A percentile compares a stretch with the other conserved stretches of the same genome.
Evolutionary conservation across 2,888 invertebrate genomes (phyloP).

Genomic region (Dorcus parallelipipedus): DNA sequence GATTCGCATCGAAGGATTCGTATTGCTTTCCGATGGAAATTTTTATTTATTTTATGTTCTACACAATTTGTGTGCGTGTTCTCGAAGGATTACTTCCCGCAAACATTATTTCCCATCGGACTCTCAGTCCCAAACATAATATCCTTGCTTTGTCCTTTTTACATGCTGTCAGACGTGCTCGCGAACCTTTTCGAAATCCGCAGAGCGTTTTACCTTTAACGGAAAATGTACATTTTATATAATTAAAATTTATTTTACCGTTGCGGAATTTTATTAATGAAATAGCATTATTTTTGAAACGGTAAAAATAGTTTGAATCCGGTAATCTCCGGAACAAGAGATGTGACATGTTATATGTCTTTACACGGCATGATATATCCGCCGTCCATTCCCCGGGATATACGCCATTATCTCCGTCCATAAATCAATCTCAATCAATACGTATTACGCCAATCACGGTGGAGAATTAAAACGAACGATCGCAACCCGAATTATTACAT

Average conservation of each 20-base stretch:
- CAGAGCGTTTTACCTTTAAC: too few relatives aligned
- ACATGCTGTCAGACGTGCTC: too few relatives aligned
- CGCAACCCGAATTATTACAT: constrained; percentile 23
- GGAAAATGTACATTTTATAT: too few relatives aligned
- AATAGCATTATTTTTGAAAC: too few relatives aligned
- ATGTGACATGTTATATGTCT: constrained; percentile 5
- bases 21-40: too few relatives aligned
- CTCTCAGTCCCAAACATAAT: background rate
- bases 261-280: too few relatives aligned
- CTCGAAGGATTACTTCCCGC: background rate
- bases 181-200: too few relatives aligned
- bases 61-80: too few relatives aligned
- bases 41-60: too few relatives aligned
- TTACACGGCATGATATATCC: constrained; percentile 13
- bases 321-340: constrained; percentile 6
- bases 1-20: too few relatives aligned
- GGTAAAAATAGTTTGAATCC: background rate
- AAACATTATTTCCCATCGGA: constrained; percentile 4
- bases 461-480: constrained; percentile 19
- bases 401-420: constrained; percentile 15
- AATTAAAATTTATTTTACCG: too few relatives aligned
- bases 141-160: background rate
- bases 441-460: constrained; percentile 22
- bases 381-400: constrained; percentile 12
- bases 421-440: constrained; percentile 22